Evolutionary conservation across 2,888 invertebrate genomes (phyloP).

Genomic region (Neria commutata): DNA sequence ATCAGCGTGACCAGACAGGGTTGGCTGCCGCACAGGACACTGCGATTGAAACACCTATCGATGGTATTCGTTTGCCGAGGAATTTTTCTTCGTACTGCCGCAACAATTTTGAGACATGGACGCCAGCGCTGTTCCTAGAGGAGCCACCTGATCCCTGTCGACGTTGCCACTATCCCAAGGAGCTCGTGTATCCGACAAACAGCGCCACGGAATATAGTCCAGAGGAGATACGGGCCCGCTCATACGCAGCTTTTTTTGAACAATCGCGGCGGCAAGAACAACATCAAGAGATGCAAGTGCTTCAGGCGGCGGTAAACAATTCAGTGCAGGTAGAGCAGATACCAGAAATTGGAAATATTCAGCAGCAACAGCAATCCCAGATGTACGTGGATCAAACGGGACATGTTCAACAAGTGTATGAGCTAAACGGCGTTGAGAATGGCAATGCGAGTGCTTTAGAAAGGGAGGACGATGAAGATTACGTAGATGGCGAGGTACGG

Average conservation of each 20-base stretch:
- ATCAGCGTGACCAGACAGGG: background rate
- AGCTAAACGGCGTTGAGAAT: slow-evolving; percentile 15
- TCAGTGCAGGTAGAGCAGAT: background rate
- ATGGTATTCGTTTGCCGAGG: slow-evolving; percentile 51
- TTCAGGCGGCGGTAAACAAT: slow-evolving; percentile 12
- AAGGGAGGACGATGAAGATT: slow-evolving; percentile 8
- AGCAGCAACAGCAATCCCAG: slow-evolving; percentile 23
- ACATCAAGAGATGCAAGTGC: slow-evolving; percentile 13
- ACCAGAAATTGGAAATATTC: slow-evolving; percentile 13
- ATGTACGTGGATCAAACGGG: slow-evolving; percentile 8
- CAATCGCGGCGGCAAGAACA: slow-evolving; percentile 9
- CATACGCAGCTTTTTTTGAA: slow-evolving; percentile 40
- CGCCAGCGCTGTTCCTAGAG: slow-evolving; percentile 58
- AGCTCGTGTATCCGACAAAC: slow-evolving; percentile 56
- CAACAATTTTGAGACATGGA: slow-evolving; percentile 61
- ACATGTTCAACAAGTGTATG: slow-evolving; percentile 30
- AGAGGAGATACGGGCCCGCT: slow-evolving; percentile 56
- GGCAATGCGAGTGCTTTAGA: too few species aligned
- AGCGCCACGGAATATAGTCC: slow-evolving; percentile 58
- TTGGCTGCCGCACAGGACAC: background rate
- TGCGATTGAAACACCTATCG: slow-evolving; percentile 38
- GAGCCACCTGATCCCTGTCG: slow-evolving; percentile 59
- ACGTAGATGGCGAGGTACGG: slow-evolving; percentile 1
- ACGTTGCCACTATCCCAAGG: slow-evolving; percentile 58
- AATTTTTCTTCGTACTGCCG: slow-evolving; percentile 55